Evolutionary conservation across 2,888 invertebrate genomes (phyloP).

Genomic region (Cacoxenus indagator): DNA sequence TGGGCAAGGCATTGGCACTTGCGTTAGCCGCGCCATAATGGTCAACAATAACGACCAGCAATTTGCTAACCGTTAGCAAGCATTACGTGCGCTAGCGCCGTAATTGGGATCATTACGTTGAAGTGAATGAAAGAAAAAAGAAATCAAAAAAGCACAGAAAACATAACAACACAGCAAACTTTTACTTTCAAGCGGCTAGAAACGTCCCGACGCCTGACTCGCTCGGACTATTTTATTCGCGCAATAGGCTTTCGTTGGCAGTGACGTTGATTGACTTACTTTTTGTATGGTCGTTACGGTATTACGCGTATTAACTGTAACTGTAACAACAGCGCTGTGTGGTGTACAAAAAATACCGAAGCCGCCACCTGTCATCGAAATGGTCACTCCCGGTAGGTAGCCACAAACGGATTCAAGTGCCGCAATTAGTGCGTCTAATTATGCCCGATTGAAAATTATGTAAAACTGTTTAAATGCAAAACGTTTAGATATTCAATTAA

Average conservation of each 20-base stretch:
- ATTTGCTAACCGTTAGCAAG: constrained; percentile 37
- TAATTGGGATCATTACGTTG: constrained; percentile 50
- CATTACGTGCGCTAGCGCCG: constrained; percentile 48
- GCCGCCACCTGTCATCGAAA: constrained; percentile 11
- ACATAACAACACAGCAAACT: constrained; percentile 43
- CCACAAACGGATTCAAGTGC: constrained; percentile 23
- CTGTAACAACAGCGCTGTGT: constrained; percentile 4
- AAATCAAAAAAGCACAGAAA: constrained; percentile 29
- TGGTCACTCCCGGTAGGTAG: constrained; percentile 13
- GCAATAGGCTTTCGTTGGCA: constrained; percentile 12
- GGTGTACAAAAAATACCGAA: neutral
- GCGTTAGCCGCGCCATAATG: neutral
- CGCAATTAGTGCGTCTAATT: constrained; percentile 50
- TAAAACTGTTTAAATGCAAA: constrained; percentile 23
- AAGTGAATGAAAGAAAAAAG: constrained; percentile 32
- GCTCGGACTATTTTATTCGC: neutral
- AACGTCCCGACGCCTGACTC: neutral
- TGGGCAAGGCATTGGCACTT: constrained; percentile 9
- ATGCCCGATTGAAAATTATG: constrained; percentile 42
- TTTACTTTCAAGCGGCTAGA: constrained; percentile 45
- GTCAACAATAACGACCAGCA: neutral
- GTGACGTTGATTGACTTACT: constrained; percentile 7
- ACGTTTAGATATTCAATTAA: neutral
- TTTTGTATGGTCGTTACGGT: constrained; percentile 10
- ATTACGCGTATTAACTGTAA: constrained; percentile 21